These are phyloP conservation scores for Horisme vitalbata DNA, from an alignment of 2,888 invertebrate genomes.

Conservation along the genomic window DNA sequence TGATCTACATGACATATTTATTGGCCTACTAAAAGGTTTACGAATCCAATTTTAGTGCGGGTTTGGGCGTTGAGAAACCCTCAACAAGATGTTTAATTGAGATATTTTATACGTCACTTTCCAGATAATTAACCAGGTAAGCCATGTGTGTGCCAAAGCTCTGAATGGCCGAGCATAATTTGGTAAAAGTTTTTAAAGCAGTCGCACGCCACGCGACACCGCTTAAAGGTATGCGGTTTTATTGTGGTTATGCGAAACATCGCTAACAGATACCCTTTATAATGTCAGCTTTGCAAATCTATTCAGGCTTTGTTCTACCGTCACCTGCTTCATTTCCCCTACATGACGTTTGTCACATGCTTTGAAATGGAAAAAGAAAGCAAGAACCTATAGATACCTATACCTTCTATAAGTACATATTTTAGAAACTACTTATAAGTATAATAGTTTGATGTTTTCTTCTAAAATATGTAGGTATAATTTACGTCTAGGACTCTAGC, in stretches of 20 bases:
- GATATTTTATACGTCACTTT: constrained; percentile 34
- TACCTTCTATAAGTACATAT: too few species aligned
- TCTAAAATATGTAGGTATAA: constrained; percentile 26
- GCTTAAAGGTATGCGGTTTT: constrained; percentile 68
- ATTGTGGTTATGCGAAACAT: constrained; percentile 71
- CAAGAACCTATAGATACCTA: constrained; percentile 13
- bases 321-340: constrained; percentile 57
- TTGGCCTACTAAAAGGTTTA: constrained; percentile 47
- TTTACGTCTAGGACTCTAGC: constrained; percentile 29
- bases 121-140: constrained; percentile 49
- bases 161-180: constrained; percentile 52
- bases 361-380: constrained; percentile 44
- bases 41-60: constrained; percentile 27
- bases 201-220: constrained; percentile 63
- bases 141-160: constrained; percentile 56
- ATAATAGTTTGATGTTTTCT: too few species aligned
- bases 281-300: constrained; percentile 62
- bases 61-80: constrained; percentile 30
- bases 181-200: constrained; percentile 59
- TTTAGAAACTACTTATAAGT: too few species aligned
- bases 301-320: constrained; percentile 60
- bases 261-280: constrained; percentile 55
- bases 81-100: constrained; percentile 26
- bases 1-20: constrained; percentile 58
- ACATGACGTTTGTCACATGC: constrained; percentile 44